Conservation (phyloP, 2,888 invertebrate species). For the Reticulitermes lucifugus region DNA sequence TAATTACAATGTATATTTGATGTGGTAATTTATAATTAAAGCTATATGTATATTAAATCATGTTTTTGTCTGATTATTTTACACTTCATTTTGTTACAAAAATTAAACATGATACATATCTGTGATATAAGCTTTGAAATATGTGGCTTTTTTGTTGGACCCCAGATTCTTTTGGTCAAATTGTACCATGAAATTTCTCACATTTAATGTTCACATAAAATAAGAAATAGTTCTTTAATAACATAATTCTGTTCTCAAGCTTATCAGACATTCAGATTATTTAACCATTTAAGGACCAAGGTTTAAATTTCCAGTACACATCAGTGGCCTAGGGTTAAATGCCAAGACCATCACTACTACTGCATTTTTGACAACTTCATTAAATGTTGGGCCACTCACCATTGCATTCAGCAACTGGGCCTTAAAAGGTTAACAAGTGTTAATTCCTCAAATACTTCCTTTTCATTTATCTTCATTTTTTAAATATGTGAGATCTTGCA, state of each 20-base stretch:
- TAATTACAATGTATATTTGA: constrained; percentile 35
- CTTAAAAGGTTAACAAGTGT: too few species aligned
- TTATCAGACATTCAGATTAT: neutral
- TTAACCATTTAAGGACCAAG: neutral
- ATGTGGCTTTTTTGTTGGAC: constrained; percentile 18
- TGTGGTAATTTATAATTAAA: constrained; percentile 42
- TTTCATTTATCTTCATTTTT: neutral
- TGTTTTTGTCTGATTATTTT: constrained; percentile 37
- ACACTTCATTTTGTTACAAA: constrained; percentile 37
- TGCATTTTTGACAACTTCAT: neutral
- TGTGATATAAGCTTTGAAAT: constrained; percentile 10
- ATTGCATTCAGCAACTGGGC: too few species aligned
- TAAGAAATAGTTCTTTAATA: constrained; percentile 16
- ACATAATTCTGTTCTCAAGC: neutral
- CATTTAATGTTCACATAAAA: constrained; percentile 1
- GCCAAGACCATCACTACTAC: neutral
- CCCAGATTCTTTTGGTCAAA: constrained; percentile 25
- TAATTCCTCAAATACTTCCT: constrained; percentile 1
- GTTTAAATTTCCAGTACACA: too few species aligned
- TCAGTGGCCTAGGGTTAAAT: too few species aligned
- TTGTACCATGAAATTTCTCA: constrained; percentile 16
- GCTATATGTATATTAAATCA: constrained; percentile 35
- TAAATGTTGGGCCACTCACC: neutral
- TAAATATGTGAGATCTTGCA: constrained; percentile 33
- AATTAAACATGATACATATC: constrained; percentile 26